phyloP scores from a whole-genome alignment of 2,797 vertebrate species.

The Alauda arvensis region DNA sequence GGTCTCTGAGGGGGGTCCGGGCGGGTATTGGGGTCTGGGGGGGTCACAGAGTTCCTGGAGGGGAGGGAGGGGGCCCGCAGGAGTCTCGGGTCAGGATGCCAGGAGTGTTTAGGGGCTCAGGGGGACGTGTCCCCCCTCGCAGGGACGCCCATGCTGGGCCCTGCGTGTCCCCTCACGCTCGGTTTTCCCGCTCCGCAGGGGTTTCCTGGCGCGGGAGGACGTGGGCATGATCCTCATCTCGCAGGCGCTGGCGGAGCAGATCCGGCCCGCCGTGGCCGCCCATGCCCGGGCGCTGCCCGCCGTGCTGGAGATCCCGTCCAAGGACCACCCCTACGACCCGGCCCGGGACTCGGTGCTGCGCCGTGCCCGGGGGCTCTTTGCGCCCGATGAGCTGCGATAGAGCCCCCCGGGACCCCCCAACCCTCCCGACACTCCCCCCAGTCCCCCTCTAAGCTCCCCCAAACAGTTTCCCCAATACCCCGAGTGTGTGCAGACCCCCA shows the following conservation, averaged over 20 bases:
- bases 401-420: neutral
- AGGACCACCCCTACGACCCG: slow-evolving; percentile 93
- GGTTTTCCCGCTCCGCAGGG: slow-evolving; percentile 48
- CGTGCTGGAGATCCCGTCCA: slow-evolving; percentile 92
- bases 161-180: neutral
- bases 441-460: neutral
- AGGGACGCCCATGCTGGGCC: neutral
- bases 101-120: neutral
- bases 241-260: slow-evolving; percentile 94
- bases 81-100: too few relatives aligned
- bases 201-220: slow-evolving; percentile 87
- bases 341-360: slow-evolving; percentile 94
- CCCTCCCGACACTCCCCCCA: too few relatives aligned
- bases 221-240: slow-evolving; percentile 95
- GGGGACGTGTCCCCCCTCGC: neutral
- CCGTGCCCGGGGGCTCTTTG: slow-evolving; percentile 92
- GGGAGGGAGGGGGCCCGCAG: neutral
- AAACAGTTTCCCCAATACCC: too few relatives aligned
- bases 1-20: neutral
- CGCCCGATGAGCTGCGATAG: slow-evolving; percentile 81
- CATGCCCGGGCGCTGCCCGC: slow-evolving; percentile 89
- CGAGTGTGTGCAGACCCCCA: neutral
- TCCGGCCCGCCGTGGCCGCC: slow-evolving; percentile 89
- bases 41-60: neutral
- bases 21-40: too few relatives aligned